Evolutionary conservation across 1,140 invertebrate genomes (phyloP), one percentile per base, ranked within the genome.

Genomic region (Belonocnema kinseyi): DNA sequence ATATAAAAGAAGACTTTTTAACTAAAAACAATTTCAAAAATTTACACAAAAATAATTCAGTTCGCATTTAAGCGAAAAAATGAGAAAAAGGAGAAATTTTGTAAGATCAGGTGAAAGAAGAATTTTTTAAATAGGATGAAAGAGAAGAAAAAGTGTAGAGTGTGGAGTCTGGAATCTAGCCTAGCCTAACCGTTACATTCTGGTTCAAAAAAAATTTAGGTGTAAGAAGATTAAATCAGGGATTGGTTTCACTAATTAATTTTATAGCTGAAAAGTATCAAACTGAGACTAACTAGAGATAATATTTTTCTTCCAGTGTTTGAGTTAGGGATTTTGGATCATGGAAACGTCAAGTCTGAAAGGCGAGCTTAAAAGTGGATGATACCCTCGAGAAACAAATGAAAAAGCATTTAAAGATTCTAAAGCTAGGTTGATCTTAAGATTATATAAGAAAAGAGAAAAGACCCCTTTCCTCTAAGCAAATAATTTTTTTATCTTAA

Each of bases 221-320:
- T 14, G 50, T 10, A 46, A 46, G 19, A 17, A 19, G 17, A 10
- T 61, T 13, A 61, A 61, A 61, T 61, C 17, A 19, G 33, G 56
- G n/a, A n/a, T 54, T 16, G 5, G 53, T 54, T 54, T 33, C 21
- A 10, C 19, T 58, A 14, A 46, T 46, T 46, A 46, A 46, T 66
- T 66, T 66, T 66, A 14, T 40, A 5, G 12, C 19, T 14, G 16
- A 33, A 14, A 40, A 26, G 21, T 12, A 13, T 58, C 2, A 66
- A 40, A 66, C 33, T 66, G 61, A 40, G 61, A 66, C 61, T n/a
- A 66, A 66, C 33, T 66, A 40, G 58, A 33, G 61, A 66, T 66
- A 66, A 66, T 66, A 66, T 66, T 66, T 61, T 66, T 66, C 61
- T 66, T 66, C 2, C n/a, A 11, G 6, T 66, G 21, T 66, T 66